These are phyloP conservation scores for Malacosoma neustria DNA, from an alignment of 2,888 invertebrate species.

Conservation along the genomic window DNA sequence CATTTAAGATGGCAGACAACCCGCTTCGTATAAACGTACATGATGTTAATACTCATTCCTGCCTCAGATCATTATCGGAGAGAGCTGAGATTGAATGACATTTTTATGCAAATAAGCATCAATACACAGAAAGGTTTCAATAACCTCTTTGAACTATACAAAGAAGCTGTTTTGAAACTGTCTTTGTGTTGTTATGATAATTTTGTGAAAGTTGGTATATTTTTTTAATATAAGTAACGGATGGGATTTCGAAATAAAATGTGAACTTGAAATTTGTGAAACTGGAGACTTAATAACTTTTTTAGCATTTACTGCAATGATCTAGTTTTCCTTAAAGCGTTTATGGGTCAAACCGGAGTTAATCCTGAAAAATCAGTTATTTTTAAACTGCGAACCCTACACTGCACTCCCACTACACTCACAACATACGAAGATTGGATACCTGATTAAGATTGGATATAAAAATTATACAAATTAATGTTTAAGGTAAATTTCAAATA, in stretches of 20 bases:
- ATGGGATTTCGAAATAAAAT: not conserved
- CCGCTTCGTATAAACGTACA: not conserved
- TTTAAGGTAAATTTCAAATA: no score
- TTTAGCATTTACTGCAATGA: no score
- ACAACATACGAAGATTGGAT: no score
- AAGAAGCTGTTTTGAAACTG: conserved; percentile 42
- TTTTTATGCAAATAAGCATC: conserved; percentile 44
- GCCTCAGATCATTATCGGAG: conserved; percentile 20
- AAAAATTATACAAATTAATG: no score
- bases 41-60: conserved; percentile 16
- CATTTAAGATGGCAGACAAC: not conserved
- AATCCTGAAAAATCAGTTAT: no score
- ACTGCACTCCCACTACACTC: no score
- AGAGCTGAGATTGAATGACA: conserved; percentile 25
- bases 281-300: no score
- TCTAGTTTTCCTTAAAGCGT: no score
- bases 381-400: no score
- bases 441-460: no score
- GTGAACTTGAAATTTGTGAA: no score
- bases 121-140: conserved; percentile 31
- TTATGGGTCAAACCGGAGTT: no score
- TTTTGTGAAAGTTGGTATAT: conserved; percentile 42
- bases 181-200: conserved; percentile 48
- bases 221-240: not conserved
- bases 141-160: conserved; percentile 36